Percentiles rank a stretch among this genome's conserved stretches.
Evolutionary conservation across 2,113 vertebrate species (phyloP).

Genomic region (Oreochromis spilurus): DNA sequence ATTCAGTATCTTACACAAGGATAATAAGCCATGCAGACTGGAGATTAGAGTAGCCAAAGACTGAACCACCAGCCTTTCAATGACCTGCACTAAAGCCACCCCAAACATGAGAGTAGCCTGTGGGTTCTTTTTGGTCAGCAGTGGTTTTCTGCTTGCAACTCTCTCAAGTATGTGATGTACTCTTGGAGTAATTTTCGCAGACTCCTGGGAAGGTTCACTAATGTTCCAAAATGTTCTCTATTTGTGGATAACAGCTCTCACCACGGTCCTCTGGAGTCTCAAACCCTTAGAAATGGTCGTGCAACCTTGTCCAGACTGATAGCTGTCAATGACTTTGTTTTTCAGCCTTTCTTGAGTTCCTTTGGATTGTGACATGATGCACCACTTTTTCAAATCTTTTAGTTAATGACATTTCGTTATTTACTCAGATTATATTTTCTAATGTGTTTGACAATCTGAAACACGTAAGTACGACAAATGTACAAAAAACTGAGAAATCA

Average conservation of each 20-base stretch:
- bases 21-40: background rate
- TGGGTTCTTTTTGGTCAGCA: background rate
- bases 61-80: background rate
- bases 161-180: background rate
- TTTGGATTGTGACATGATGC: background rate
- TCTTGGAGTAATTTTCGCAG: background rate
- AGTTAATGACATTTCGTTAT: background rate
- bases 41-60: background rate
- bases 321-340: background rate
- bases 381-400: background rate
- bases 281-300: background rate
- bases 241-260: background rate
- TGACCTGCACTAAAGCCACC: background rate
- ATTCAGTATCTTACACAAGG: background rate
- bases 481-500: background rate
- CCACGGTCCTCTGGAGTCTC: background rate
- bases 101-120: rapidly evolving
- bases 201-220: background rate
- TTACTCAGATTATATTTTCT: background rate
- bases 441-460: background rate
- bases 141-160: background rate
- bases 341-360: background rate
- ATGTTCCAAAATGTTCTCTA: background rate
- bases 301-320: background rate
- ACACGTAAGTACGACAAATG: background rate